Evolutionary conservation across 2,113 vertebrate species (phyloP).

Genomic region (Chinchilla lanigera): DNA sequence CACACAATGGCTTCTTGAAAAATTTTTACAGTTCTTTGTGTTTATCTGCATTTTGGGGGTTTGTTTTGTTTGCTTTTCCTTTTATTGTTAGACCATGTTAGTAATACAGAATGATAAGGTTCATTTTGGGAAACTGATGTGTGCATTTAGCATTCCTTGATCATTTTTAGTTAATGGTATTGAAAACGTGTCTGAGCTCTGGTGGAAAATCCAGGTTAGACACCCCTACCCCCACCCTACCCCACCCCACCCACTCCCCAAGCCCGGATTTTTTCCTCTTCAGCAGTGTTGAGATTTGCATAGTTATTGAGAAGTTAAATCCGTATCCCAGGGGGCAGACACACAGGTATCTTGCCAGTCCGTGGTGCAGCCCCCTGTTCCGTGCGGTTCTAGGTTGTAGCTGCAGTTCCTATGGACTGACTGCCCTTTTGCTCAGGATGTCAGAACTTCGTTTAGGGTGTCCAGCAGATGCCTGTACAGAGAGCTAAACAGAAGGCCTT

Average conservation of each 20-base stretch:
- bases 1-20: not conserved
- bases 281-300: not conserved
- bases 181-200: not conserved
- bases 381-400: not conserved
- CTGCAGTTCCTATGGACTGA: not conserved
- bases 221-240: not conserved
- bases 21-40: not conserved
- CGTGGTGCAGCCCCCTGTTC: rapidly evolving
- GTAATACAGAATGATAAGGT: not conserved
- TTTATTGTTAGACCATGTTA: not conserved
- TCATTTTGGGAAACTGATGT: not conserved
- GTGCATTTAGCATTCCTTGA: not conserved
- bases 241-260: too few relatives aligned
- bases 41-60: not conserved
- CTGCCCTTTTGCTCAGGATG: not conserved
- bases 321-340: not conserved
- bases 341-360: not conserved
- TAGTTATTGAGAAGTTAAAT: conserved; percentile 15
- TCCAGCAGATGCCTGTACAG: not conserved
- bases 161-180: not conserved
- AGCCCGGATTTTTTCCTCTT: not conserved
- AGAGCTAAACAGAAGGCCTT: not conserved
- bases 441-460: not conserved
- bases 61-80: not conserved
- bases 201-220: not conserved